phyloP scores from a whole-genome alignment of 2,797 vertebrate species.

The Intellagama lesueurii region DNA sequence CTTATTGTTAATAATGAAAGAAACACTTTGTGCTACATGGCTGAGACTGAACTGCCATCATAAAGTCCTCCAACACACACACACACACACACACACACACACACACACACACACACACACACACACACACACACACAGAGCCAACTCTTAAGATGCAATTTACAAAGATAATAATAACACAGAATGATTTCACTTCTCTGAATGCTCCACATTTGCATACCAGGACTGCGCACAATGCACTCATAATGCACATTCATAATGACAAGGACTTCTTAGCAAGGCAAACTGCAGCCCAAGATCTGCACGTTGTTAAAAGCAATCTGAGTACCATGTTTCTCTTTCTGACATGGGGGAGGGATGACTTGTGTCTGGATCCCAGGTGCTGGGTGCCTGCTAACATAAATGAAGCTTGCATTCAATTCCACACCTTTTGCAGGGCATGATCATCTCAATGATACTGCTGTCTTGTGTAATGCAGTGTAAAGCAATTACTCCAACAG shows the following conservation, averaged over 20 bases:
- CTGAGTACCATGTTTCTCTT: conserved; percentile 73
- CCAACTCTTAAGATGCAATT: conserved; percentile 83
- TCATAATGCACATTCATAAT: conserved; percentile 85
- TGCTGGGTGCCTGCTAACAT: conserved; percentile 66
- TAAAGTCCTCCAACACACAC: conserved; percentile 76
- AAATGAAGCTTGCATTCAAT: conserved; percentile 59
- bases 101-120: neutral
- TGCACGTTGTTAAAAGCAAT: conserved; percentile 73
- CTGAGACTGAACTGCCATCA: conserved; percentile 81
- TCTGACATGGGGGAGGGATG: conserved; percentile 54
- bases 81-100: conserved; percentile 1
- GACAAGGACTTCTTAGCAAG: conserved; percentile 81
- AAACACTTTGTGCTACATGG: conserved; percentile 81
- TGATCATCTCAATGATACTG: conserved; percentile 48
- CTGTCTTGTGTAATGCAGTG: conserved; percentile 41
- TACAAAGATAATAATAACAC: conserved; percentile 85
- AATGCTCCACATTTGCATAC: conserved; percentile 84
- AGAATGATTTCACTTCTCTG: conserved; percentile 85
- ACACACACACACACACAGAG: neutral
- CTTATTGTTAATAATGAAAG: conserved; percentile 86
- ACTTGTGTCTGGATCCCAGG: conserved; percentile 75
- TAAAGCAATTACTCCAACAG: conserved; percentile 53
- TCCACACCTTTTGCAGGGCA: conserved; percentile 62
- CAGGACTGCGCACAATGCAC: conserved; percentile 83
- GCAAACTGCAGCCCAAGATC: conserved; percentile 74